A percentile compares a stretch with the other conserved stretches of the same genome.
Conservation (phyloP, 1,140 invertebrate species). For the Dysdera silvatica region DNA sequence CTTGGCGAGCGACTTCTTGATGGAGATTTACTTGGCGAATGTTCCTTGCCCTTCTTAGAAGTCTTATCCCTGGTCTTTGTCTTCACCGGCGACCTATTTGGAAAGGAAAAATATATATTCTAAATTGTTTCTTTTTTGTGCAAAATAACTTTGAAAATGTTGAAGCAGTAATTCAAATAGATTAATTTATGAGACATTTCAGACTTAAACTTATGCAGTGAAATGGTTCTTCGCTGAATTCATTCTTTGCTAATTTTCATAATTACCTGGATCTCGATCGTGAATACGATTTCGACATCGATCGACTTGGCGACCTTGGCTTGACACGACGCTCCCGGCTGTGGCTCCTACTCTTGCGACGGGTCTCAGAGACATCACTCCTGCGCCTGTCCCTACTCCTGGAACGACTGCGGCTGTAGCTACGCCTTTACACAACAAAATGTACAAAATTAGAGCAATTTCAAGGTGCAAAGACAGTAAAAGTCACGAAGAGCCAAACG, state of each 20-base stretch:
- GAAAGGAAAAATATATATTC: background rate
- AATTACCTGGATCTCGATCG: constrained; percentile 1
- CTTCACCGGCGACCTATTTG: constrained; percentile 7
- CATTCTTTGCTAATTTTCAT: background rate
- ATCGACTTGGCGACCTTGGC: constrained; percentile 11
- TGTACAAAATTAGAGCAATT: too few species aligned
- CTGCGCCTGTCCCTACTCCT: constrained; percentile 10
- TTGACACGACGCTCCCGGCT: constrained; percentile 21
- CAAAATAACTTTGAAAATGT: background rate
- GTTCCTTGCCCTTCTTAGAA: constrained; percentile 8
- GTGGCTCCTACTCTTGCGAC: constrained; percentile 18
- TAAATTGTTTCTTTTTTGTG: too few species aligned
- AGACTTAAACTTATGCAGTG: background rate
- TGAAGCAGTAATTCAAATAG: background rate
- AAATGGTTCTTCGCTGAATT: background rate
- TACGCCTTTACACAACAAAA: background rate
- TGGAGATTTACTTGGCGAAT: constrained; percentile 8
- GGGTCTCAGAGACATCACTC: constrained; percentile 13
- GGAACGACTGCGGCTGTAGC: constrained; percentile 14
- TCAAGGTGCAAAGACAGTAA: too few species aligned
- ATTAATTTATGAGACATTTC: background rate
- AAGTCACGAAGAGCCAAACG: too few species aligned
- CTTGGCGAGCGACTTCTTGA: constrained; percentile 14
- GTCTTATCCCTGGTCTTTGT: constrained; percentile 5
- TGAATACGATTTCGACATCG: constrained; percentile 10